These are phyloP conservation scores for Gnatocerus cornutus DNA, from an alignment of 2,888 invertebrate species.

Conservation along the genomic window DNA sequence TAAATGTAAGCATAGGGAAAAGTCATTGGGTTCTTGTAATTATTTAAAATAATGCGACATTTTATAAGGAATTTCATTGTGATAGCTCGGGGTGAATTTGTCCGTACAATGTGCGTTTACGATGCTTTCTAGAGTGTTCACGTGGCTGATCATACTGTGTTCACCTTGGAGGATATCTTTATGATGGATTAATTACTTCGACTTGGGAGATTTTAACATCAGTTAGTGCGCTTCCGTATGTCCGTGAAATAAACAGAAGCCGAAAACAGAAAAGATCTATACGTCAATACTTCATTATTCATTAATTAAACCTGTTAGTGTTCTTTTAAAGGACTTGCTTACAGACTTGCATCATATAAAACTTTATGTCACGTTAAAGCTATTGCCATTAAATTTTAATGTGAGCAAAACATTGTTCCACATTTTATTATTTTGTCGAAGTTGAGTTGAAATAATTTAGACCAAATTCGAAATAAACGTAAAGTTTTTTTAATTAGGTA, in stretches of 20 bases:
- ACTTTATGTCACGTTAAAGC: neutral
- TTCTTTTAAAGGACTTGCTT: neutral
- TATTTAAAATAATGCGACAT: constrained; percentile 29
- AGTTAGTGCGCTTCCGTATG: constrained; percentile 27
- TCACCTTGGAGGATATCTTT: constrained; percentile 33
- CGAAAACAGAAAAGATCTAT: neutral
- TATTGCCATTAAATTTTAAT: neutral
- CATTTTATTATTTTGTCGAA: neutral
- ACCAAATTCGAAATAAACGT: too few species aligned
- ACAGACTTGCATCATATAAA: neutral
- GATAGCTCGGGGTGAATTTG: constrained; percentile 15
- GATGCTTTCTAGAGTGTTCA: constrained; percentile 20
- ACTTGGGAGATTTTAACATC: constrained; percentile 24
- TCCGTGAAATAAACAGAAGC: constrained; percentile 34
- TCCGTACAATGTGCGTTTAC: constrained; percentile 16
- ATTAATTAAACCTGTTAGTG: neutral
- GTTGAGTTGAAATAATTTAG: too few species aligned
- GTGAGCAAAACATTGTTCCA: neutral
- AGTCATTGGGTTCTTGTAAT: constrained; percentile 17
- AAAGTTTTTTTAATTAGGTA: too few species aligned
- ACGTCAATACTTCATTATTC: neutral
- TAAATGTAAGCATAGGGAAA: constrained; percentile 14
- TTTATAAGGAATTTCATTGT: constrained; percentile 15
- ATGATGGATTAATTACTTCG: constrained; percentile 29
- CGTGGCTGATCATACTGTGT: constrained; percentile 27